Percentiles rank a stretch among this genome's conserved stretches.
phyloP scores from a whole-genome alignment of 2,888 invertebrate genomes.

The Macropis europaea region DNA sequence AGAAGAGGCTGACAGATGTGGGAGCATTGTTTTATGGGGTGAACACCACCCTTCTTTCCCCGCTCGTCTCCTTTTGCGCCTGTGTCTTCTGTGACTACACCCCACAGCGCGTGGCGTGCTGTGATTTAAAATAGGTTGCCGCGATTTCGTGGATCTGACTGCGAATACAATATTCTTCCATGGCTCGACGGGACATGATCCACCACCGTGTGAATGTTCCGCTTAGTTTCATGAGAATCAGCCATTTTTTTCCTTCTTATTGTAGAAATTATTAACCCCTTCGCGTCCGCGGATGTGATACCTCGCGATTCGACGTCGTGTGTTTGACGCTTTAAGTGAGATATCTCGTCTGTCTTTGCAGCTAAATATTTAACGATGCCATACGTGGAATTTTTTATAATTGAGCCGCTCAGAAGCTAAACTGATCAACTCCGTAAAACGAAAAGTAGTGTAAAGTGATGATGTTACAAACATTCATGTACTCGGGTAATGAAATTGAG shows the following conservation, averaged over 20 bases:
- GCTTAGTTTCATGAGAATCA: neutral
- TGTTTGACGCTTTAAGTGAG: no score
- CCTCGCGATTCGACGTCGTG: no score
- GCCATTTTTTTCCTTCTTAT: neutral
- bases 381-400: no score
- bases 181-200: slow-evolving; percentile 53
- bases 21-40: slow-evolving; percentile 80
- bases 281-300: no score
- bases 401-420: no score
- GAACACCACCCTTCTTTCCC: slow-evolving; percentile 56
- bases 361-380: no score
- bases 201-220: slow-evolving; percentile 64
- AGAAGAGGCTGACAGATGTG: slow-evolving; percentile 80
- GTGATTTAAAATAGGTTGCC: slow-evolving; percentile 78
- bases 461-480: no score
- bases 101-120: slow-evolving; percentile 74
- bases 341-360: no score
- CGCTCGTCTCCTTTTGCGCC: slow-evolving; percentile 53
- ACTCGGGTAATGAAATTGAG: no score
- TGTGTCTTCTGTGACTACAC: slow-evolving; percentile 68
- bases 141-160: slow-evolving; percentile 73
- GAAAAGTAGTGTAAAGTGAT: no score
- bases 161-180: slow-evolving; percentile 66
- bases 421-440: no score
- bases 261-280: no score